Base-by-base conservation (phyloP, 2,888 invertebrate genomes). In the Adelognathus sp. region DNA sequence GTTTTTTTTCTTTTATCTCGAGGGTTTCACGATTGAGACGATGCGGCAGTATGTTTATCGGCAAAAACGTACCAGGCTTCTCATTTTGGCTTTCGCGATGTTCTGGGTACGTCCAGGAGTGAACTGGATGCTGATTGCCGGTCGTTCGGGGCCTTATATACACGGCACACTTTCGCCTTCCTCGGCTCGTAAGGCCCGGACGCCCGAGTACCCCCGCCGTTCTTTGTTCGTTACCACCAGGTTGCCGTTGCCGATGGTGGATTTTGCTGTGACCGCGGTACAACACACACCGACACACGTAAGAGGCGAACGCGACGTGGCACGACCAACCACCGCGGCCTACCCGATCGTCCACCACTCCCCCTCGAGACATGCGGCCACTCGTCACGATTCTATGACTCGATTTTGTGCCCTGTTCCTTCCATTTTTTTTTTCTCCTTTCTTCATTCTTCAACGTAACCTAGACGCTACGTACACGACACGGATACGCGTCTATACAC, bases 121-220 rank as follows among this genome's bases (percentile, higher is more conserved):
- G 93, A 93, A 93, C 93, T 93, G 93, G 92, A 93, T 93, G 92
- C 91, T 92, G 91, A 92, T 92, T 91, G 91, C 89, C 90, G 87
- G 88, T 88, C 90, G 85, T 91, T 90, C 92, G 88, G 91, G 91
- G 91, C 92, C 93, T 93, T 93, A 93, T 93, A 93, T 93, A 93
- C 92, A 91, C 90, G 91, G 90, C 90, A 91, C 90, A 93, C 93
- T 93, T 93, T 93, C 93, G 93, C 92, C 92, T 92, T 91, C 89
- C 90, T 90, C 86, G 88, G n/a, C n/a, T n/a, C 88, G 89, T 81
- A 50, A 89, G 88, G 87, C 87, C 87, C 85, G 81, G 78, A 61
- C 81, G 79, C 79, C 80, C 81, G 71, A 69, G 75, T 88, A 87
- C 89, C 89, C 91, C 90, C 90, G 74, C 76, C 90, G 86, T 92